Base-by-base conservation (phyloP, 2,797 vertebrate genomes). In the Buceros bicornis region DNA sequence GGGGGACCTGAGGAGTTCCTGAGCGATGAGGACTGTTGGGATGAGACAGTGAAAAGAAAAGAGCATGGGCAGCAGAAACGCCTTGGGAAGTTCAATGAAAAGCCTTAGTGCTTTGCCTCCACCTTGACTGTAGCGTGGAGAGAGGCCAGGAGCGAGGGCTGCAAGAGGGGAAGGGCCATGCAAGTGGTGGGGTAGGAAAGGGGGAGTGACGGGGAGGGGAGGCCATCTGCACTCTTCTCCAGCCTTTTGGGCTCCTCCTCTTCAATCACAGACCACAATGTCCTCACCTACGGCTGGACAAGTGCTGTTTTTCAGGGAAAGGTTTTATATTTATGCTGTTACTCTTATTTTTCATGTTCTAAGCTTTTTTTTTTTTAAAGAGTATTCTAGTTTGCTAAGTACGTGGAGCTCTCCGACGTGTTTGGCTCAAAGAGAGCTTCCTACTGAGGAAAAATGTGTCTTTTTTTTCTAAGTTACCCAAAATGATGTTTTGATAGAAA, bases 301-400 rank as follows among this genome's bases (percentile, higher is more conserved):
- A 95, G n/a, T 24, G 47, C 15, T 84, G 47, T 24, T 84, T 92
- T 95, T 82, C 40, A 79, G 83, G 83, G 86, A 92, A 90, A 93
- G 11, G 17, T 95, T 96, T 97, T 97, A 24, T 96, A 96, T 93
- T 95, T 87, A 71, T 84, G 56, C 5, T 33, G 65, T 89, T 86
- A 66, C 29, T 86, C 21, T 64, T 81, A 37, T 93, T 95, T 95
- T 86, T 91, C 33, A 87, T 72, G 26, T 74, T 87, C 54, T n/a
- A 42, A 64, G 2, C 4, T 31, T 21, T 64, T 57, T 51, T n/a
- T 57, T 57, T 73, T 66, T 64, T 26, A 0, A 94, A 77, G 37
- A 73, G 16, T 62, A 82, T 53, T 79, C 45, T 66, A 72, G 78
- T 79, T 93, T 77, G 82, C 26, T 61, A 61, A 86, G 45, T 56